Percentiles rank a stretch among this genome's conserved stretches.
Conservation (phyloP, 2,888 invertebrate species). For the Chloroclysta siterata region DNA sequence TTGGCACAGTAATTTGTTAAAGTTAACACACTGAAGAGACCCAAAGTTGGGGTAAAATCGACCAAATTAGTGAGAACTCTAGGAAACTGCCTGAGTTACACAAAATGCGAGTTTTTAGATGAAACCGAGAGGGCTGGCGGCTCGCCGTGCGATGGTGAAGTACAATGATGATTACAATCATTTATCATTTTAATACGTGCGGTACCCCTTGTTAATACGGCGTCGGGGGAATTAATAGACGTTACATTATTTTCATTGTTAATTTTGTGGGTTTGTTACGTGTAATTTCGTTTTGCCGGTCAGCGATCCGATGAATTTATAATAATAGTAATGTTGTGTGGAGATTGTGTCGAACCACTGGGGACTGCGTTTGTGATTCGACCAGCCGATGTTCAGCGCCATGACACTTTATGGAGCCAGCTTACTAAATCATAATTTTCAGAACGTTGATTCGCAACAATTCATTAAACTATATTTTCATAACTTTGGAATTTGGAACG, state of each 20-base stretch:
- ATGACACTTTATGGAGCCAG: slow-evolving; percentile 3
- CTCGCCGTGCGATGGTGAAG: slow-evolving; percentile 48
- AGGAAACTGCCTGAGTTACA: slow-evolving; percentile 23
- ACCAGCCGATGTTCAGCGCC: slow-evolving; percentile 8
- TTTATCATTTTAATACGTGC: slow-evolving; percentile 83
- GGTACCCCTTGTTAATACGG: slow-evolving; percentile 77
- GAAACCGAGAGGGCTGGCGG: slow-evolving; percentile 15
- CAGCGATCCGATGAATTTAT: slow-evolving; percentile 54
- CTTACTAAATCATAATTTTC: slow-evolving; percentile 2
- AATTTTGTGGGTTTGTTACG: slow-evolving; percentile 72
- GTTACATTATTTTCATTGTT: slow-evolving; percentile 79
- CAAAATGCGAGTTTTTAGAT: slow-evolving; percentile 18
- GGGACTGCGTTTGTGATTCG: slow-evolving; percentile 32
- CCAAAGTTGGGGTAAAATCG: slow-evolving; percentile 65
- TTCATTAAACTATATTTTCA: neutral
- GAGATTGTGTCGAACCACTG: slow-evolving; percentile 36
- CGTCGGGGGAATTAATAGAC: slow-evolving; percentile 79
- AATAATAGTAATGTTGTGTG: slow-evolving; percentile 44
- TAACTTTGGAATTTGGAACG: neutral
- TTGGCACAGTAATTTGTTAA: slow-evolving; percentile 78
- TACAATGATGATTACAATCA: slow-evolving; percentile 76
- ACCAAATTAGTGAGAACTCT: slow-evolving; percentile 56
- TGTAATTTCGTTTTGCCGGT: slow-evolving; percentile 59
- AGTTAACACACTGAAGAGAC: slow-evolving; percentile 72
- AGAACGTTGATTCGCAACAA: neutral